Percentiles rank a stretch among this genome's conserved stretches.
Conservation (phyloP, 2,797 vertebrate genomes). For the Atherinosoma microstoma region DNA sequence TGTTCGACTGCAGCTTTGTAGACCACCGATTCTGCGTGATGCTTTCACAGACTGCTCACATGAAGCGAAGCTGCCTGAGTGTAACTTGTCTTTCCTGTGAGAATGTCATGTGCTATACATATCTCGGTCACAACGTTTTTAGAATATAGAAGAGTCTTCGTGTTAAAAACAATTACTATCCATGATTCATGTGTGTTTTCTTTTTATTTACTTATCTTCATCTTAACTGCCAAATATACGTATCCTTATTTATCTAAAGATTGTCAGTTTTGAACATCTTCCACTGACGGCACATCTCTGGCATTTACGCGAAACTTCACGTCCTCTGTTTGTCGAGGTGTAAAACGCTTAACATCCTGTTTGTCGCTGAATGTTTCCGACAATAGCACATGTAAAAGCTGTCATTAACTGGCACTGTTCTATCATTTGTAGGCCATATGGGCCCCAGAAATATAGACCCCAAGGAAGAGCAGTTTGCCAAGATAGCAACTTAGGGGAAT, state of each 20-base stretch:
- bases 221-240: neutral
- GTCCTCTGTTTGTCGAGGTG: conserved; percentile 1
- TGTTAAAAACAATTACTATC: neutral
- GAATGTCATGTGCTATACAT: neutral
- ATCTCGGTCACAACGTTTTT: neutral
- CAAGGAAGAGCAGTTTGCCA: neutral
- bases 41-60: neutral
- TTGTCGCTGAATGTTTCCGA: neutral
- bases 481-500: neutral
- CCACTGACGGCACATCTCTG: neutral
- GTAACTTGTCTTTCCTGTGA: neutral
- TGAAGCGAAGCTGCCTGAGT: too few relatives aligned
- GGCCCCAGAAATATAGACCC: conserved; percentile 7
- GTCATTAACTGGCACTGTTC: conserved; percentile 1
- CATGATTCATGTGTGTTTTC: neutral
- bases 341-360: conserved; percentile 14
- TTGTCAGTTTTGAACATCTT: neutral
- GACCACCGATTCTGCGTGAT: neutral
- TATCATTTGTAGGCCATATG: conserved; percentile 7
- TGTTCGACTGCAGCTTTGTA: neutral
- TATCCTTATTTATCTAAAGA: neutral
- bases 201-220: neutral
- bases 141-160: neutral
- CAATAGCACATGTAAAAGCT: conserved; percentile 10
- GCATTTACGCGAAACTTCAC: neutral